phyloP scores from a whole-genome alignment of 2,113 vertebrate species.

The Archocentrus centrarchus region DNA sequence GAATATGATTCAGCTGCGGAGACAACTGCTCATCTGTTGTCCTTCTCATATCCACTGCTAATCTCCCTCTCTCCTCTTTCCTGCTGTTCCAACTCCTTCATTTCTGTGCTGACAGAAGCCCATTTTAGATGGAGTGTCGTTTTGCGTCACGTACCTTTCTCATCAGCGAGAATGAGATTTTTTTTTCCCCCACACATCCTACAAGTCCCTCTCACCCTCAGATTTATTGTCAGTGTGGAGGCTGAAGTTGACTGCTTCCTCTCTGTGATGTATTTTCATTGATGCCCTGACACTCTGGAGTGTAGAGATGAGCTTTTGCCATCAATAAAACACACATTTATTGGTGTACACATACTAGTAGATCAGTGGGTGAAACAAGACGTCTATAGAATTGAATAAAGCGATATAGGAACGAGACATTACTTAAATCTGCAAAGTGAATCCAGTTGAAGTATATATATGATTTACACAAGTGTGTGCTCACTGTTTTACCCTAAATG shows the following conservation, averaged over 20 bases:
- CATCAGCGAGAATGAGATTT: slow-evolving; percentile 71
- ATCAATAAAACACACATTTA: slow-evolving; percentile 74
- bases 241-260: slow-evolving; percentile 74
- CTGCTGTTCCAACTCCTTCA: slow-evolving; percentile 48
- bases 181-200: slow-evolving; percentile 49
- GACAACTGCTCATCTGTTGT: slow-evolving; percentile 55
- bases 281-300: slow-evolving; percentile 71
- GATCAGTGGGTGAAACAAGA: slow-evolving; percentile 37
- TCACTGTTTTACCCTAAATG: not conserved
- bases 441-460: not conserved
- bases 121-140: slow-evolving; percentile 80
- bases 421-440: slow-evolving; percentile 17
- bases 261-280: slow-evolving; percentile 78
- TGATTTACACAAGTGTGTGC: not conserved
- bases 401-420: not conserved
- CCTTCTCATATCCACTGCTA: slow-evolving; percentile 41
- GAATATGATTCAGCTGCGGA: slow-evolving; percentile 53
- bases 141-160: slow-evolving; percentile 78
- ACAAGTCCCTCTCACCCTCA: slow-evolving; percentile 72
- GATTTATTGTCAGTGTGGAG: slow-evolving; percentile 79
- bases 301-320: slow-evolving; percentile 72
- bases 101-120: slow-evolving; percentile 67
- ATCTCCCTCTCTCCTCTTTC: slow-evolving; percentile 27
- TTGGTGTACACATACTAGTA: slow-evolving; percentile 48
- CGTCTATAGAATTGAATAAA: slow-evolving; percentile 31